These are phyloP conservation scores for Pseudomugil tenellus DNA, from an alignment of 2,797 vertebrate genomes.

Conservation along the genomic window DNA sequence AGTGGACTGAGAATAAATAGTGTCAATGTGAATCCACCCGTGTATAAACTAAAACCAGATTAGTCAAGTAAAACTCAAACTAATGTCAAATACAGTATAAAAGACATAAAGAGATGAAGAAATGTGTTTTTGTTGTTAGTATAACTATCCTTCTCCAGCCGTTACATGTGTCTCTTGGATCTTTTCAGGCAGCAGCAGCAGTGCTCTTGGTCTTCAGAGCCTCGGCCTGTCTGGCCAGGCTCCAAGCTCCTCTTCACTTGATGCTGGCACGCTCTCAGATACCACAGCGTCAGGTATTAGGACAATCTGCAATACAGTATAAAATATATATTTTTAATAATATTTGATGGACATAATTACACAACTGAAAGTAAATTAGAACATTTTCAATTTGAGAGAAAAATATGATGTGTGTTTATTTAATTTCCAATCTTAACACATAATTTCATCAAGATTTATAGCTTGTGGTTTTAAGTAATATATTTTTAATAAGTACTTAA, in stretches of 20 bases:
- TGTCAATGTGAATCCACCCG: not conserved
- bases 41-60: not conserved
- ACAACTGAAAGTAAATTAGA: slow-evolving; percentile 5
- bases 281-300: slow-evolving; percentile 98
- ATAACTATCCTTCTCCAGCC: not conserved
- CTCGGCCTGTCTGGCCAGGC: slow-evolving; percentile 97
- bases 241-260: slow-evolving; percentile 97
- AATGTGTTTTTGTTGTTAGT: not conserved
- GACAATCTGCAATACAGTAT: not conserved
- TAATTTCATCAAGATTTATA: not conserved
- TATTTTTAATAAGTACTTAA: not conserved
- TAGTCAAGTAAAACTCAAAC: not conserved
- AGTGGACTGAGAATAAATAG: not conserved
- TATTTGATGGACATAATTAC: not conserved
- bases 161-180: slow-evolving; percentile 28
- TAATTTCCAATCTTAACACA: not conserved
- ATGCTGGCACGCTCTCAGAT: slow-evolving; percentile 98
- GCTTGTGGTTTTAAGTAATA: slow-evolving; percentile 1
- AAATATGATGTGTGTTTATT: not conserved
- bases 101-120: not conserved
- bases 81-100: not conserved
- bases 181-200: slow-evolving; percentile 95
- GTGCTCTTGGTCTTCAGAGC: slow-evolving; percentile 97
- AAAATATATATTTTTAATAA: not conserved
- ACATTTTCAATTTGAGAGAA: slow-evolving; percentile 7